Conservation (phyloP, 2,113 vertebrate species). For the Calidris pugnax region DNA sequence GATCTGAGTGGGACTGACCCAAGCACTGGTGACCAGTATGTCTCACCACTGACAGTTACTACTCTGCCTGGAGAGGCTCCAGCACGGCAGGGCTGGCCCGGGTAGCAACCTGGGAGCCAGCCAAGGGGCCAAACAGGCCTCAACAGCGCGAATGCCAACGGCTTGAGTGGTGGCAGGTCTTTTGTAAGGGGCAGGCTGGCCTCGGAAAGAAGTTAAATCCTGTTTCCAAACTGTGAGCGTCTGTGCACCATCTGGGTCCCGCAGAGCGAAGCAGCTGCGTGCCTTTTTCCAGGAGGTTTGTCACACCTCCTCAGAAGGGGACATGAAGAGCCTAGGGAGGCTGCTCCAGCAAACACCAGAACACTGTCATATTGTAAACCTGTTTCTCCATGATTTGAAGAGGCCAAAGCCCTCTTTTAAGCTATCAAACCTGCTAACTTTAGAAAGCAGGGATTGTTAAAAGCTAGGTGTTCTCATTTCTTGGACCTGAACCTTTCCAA, state of each 20-base stretch:
- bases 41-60: not conserved
- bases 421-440: not conserved
- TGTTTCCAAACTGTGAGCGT: conserved; percentile 15
- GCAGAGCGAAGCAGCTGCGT: not conserved
- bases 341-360: not conserved
- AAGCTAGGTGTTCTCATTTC: not conserved
- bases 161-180: not conserved
- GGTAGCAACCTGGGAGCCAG: not conserved
- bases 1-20: not conserved
- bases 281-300: not conserved
- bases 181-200: not conserved
- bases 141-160: not conserved
- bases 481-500: not conserved
- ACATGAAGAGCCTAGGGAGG: not conserved
- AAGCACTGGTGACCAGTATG: not conserved
- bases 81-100: not conserved
- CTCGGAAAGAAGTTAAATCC: not conserved
- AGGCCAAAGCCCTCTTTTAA: not conserved
- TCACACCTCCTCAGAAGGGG: not conserved
- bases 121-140: not conserved
- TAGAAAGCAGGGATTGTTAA: not conserved
- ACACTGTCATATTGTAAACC: not conserved
- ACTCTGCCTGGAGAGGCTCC: not conserved
- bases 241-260: conserved; percentile 50
- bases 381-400: not conserved